These are phyloP conservation scores for Eupithecia subfuscata DNA, from an alignment of 2,888 invertebrate genomes.

Conservation along the genomic window DNA sequence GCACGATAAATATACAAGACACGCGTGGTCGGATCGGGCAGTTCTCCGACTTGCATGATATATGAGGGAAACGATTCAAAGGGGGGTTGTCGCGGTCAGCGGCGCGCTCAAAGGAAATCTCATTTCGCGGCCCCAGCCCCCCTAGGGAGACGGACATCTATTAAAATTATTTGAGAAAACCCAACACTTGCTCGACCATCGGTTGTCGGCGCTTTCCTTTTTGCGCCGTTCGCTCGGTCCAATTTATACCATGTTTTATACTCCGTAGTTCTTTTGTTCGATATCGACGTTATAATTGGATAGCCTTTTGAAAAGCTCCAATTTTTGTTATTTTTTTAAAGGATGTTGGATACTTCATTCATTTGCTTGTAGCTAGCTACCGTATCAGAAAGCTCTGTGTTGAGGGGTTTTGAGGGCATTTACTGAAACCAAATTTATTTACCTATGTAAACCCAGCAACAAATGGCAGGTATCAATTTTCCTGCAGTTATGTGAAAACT, in stretches of 20 bases:
- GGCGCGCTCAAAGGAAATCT: constrained; percentile 80
- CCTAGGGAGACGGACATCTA: constrained; percentile 66
- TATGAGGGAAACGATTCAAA: constrained; percentile 65
- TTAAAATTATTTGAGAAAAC: constrained; percentile 81
- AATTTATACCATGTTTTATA: constrained; percentile 61
- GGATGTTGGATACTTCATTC: constrained; percentile 9
- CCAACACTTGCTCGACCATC: constrained; percentile 54
- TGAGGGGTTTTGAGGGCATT: too few species aligned
- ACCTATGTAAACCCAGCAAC: too few species aligned
- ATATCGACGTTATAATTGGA: constrained; percentile 59
- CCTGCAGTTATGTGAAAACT: too few species aligned
- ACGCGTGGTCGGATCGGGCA: constrained; percentile 42
- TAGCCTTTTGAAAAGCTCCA: constrained; percentile 51
- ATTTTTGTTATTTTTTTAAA: constrained; percentile 36
- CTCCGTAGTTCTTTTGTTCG: constrained; percentile 59
- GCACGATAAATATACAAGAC: constrained; percentile 45
- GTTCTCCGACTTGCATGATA: constrained; percentile 62
- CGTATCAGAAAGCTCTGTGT: constrained; percentile 5
- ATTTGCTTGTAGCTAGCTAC: background rate
- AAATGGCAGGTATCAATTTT: too few species aligned
- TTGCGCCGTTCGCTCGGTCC: constrained; percentile 46
- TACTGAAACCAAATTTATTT: too few species aligned
- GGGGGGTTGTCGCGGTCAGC: constrained; percentile 71
- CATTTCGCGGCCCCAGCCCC: constrained; percentile 64
- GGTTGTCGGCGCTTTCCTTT: constrained; percentile 44